Base-by-base conservation (phyloP, 2,888 invertebrate genomes). In the Acrocera orbiculus region DNA sequence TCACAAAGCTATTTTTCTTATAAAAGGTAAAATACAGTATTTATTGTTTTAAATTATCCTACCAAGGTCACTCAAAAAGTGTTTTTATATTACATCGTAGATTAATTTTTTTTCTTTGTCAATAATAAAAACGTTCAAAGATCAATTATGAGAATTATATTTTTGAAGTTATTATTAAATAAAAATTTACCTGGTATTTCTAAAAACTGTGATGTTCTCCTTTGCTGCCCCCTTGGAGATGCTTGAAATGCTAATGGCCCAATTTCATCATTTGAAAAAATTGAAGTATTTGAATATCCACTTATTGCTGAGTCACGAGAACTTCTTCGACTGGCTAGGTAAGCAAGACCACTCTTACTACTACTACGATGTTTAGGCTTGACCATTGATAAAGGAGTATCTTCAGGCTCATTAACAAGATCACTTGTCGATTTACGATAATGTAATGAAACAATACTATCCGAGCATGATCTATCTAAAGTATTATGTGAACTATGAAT, bases 181-280 rank as follows among this genome's bases (percentile, higher is more conserved):
- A 22, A n/a, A n/a, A 14, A 53, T 61, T 62, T 55, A 85, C 85
- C 81, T 56, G 86, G 86, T 45, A 86, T 58, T 55, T 86, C 86
- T 32, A 86, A 64, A 53, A 86, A 86, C 60, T 86, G 86, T 2
- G 85, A 85, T 4, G 83, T 85, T 44, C 85, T 64, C 17, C 86
- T 63, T 51, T 83, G 82, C 13, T 81, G 66, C 2, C 77, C 78
- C 3, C 82, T 68, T 45, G 75, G 73, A 16, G 80, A 78, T 42
- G 76, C 73, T 50, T 77, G 78, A 56, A 82, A 82, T 56, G 79
- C 79, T 40, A 81, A 58, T 6, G 82, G 82, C 1, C 80, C 82
- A 32, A 82, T 73, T 46, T 81, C 82, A 53, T 82, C 83, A 47
- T 81, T 80, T 36, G 69, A 70, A 39, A 65, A 56, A 32, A 65